Conservation (phyloP, 2,888 invertebrate genomes). For the Steromphala cineraria region DNA sequence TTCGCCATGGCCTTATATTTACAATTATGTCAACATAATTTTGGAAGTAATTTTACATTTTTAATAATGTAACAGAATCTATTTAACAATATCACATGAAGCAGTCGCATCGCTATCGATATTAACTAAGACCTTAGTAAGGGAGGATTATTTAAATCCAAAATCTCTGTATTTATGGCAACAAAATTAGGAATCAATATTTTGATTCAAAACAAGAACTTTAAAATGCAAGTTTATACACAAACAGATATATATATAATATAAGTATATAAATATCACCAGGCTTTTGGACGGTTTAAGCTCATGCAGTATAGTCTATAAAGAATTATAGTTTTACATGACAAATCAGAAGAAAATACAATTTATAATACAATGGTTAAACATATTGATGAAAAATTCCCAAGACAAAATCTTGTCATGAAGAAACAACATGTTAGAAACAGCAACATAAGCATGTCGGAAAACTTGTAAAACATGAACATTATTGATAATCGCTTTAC, state of each 20-base stretch:
- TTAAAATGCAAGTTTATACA: background rate
- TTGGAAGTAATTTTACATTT: too few species aligned
- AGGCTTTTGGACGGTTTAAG: background rate
- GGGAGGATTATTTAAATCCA: too few species aligned
- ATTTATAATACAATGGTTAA: background rate
- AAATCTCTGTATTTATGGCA: too few species aligned
- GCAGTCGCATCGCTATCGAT: too few species aligned
- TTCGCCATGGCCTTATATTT: too few species aligned
- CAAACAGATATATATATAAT: conserved; percentile 14
- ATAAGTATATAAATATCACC: background rate
- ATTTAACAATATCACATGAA: too few species aligned
- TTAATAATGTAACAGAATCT: too few species aligned
- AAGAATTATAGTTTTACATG: background rate
- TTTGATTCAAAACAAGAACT: too few species aligned
- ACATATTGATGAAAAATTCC: background rate
- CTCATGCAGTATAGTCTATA: conserved; percentile 4
- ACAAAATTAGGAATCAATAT: too few species aligned
- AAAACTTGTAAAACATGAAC: background rate
- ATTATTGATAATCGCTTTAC: background rate
- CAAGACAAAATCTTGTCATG: background rate
- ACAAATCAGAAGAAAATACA: background rate
- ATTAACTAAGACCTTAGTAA: too few species aligned
- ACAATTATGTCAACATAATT: too few species aligned
- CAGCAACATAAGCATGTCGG: background rate
- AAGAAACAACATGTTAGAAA: background rate